Conservation (phyloP, 2,113 vertebrate genomes). For the Chloebia gouldiae region DNA sequence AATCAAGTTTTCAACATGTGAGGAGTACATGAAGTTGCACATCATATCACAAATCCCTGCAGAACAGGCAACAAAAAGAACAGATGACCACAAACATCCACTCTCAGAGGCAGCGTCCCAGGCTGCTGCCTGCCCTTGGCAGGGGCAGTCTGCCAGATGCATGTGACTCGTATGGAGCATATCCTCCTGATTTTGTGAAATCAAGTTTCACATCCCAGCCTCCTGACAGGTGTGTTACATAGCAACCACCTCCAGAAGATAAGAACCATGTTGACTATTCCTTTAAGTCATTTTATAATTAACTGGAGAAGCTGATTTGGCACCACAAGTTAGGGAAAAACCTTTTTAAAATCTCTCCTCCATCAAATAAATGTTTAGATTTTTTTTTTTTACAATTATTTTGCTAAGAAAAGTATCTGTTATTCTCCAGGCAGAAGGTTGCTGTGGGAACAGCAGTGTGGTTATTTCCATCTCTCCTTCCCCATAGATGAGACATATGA, state of each 20-base stretch:
- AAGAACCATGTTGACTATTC: not conserved
- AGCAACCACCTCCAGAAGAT: not conserved
- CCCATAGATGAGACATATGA: not conserved
- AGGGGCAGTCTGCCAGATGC: not conserved
- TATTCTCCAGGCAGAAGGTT: not conserved
- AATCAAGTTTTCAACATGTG: not conserved
- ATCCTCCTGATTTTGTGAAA: not conserved
- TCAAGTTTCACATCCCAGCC: not conserved
- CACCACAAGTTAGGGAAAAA: not conserved
- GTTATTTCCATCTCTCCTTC: not conserved
- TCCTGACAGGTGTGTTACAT: accelerated
- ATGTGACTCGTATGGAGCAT: not conserved
- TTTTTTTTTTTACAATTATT: not conserved
- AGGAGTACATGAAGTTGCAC: not conserved
- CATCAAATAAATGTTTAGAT: not conserved
- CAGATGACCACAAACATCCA: not conserved
- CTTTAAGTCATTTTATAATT: not conserved
- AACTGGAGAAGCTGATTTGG: not conserved
- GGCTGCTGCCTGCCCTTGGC: not conserved
- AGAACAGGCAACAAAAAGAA: not conserved
- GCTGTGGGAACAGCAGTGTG: not conserved
- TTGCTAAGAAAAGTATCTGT: not conserved
- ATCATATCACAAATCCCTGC: not conserved
- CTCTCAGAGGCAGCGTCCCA: not conserved
- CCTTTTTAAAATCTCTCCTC: not conserved